Base-by-base conservation (phyloP, 2,113 vertebrate genomes). In the Dolichallabes microphthalmus region DNA sequence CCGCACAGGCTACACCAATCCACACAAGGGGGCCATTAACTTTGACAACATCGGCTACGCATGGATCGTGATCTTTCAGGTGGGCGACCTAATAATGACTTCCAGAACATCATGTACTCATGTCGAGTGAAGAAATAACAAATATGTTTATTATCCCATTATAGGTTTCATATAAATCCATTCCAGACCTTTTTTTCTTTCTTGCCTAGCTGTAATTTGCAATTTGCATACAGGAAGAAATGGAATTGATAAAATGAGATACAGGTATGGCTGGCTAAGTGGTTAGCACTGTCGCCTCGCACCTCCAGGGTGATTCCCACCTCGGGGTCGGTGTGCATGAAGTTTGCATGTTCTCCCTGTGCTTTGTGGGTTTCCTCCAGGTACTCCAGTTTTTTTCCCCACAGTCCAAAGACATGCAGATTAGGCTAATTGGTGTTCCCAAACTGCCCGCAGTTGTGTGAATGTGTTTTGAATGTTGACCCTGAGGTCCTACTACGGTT, bases 1-100 rank as follows among this genome's bases (percentile, higher is more conserved):
- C 88, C 95, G 95, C 30, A 98, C 98, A 0, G 97, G 97, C 63
- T 94, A 95, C 0, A 94, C 93, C 86, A 99, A 99, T 90, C 98
- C 98, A 0, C 97, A 98, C 94, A 99, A 99, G 90, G 98, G 97
- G 0, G 97, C 98, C 89, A 99, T 99, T 93, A 99, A 98, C 93
- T 99, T 99, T 1, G 98, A 99, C 94, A 99, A 99, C 91, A 99
- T 99, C 0, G 98, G 97, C 32, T 99, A 98, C 0, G 98, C 98
- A 78, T 99, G 98, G 98, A 99, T 99, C 2, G 98, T 99, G 82
- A 99, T 99, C 91, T 99, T 99, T 90, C 98, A 99, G 97, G 98
- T 98, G 17, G 19, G 78, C 15, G 50, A 74, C 52, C 22, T 50
- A 52, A 25, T 74, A n/a, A 52, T n/a, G 39, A 52, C 39, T 14